A percentile compares a stretch with the other conserved stretches of the same genome.
These are phyloP conservation scores for Chloebia gouldiae DNA, from an alignment of 2,113 vertebrate genomes.

Conservation along the genomic window DNA sequence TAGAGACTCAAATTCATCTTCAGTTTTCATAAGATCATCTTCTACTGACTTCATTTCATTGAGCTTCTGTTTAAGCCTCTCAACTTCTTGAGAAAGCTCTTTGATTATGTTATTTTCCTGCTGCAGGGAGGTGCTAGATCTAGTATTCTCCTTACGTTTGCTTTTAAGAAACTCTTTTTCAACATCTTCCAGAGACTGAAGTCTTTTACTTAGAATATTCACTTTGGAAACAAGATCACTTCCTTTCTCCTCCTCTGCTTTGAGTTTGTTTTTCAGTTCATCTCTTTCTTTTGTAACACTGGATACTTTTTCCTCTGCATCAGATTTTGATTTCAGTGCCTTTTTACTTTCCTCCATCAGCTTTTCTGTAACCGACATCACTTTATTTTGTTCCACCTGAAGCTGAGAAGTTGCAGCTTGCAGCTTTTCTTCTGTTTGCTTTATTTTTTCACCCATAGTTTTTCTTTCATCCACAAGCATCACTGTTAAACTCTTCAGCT, in stretches of 20 bases:
- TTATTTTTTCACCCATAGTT: constrained; percentile 90
- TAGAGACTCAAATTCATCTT: constrained; percentile 87
- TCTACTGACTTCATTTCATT: constrained; percentile 93
- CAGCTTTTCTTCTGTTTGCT: constrained; percentile 92
- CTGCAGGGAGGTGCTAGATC: constrained; percentile 79
- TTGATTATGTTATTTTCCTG: constrained; percentile 96
- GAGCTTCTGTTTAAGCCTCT: constrained; percentile 86
- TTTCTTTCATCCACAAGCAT: constrained; percentile 96
- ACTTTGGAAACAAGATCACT: constrained; percentile 88
- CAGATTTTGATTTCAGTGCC: constrained; percentile 88
- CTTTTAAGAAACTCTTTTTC: constrained; percentile 89
- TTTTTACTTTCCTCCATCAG: constrained; percentile 96
- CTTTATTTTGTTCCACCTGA: constrained; percentile 92
- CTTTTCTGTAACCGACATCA: constrained; percentile 91
- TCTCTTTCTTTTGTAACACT: constrained; percentile 87
- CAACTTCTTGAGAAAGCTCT: constrained; percentile 93
- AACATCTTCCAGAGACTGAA: constrained; percentile 88
- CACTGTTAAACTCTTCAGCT: constrained; percentile 94
- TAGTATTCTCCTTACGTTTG: constrained; percentile 86
- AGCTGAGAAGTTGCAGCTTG: constrained; percentile 87
- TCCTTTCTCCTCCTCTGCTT: constrained; percentile 88
- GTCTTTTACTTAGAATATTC: constrained; percentile 86
- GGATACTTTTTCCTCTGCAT: constrained; percentile 92
- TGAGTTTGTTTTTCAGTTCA: constrained; percentile 87
- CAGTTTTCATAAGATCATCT: constrained; percentile 89